Base-by-base conservation (phyloP, 2,797 vertebrate genomes). In the Moxostoma hubbsi region DNA sequence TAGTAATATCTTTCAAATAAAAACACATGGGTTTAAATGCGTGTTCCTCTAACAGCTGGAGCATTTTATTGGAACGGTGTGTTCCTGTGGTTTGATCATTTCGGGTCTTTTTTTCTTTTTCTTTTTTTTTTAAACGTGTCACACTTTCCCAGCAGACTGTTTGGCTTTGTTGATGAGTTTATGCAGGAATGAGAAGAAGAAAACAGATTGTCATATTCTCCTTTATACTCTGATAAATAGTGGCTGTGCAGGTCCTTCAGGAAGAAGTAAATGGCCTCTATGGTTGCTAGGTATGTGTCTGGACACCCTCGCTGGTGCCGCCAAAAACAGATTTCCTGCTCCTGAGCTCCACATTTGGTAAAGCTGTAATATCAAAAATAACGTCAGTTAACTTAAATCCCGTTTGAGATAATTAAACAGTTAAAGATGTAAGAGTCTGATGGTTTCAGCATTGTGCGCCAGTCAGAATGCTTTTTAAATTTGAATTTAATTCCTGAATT, bases 191-290 rank as follows among this genome's bases (percentile, higher is more conserved):
- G 96, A 95, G 87, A 96, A 99, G 92, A 99, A 99, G 89, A 97
- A 99, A 77, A 99, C 58, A 99, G 90, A 86, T 99, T 97, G 82
- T 99, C 98, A 55, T 98, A 99, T 73, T 99, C 95, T 86, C 98
- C 98, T 0, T 85, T 85, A 82, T 99, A 99, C 78, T 92, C 92
- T 77, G 93, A 87, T 82, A 97, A 87, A 86, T 96, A 82, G 13
- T 93, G 93, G 82, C 90, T 88, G 9, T 98, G 96, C 84, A 96
- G 97, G 86, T 99, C 98, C 81, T 95, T 95, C 58, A 99, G 88
- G 84, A 99, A 99, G 90, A 98, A 99, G 88, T 98, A 99, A 89
- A 99, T 94, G 0, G 98, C 98, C 92, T 99, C 98, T 45, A 99
- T 98, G 4, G 98, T 99, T 67, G 98, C 94, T 46, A 99, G 93